Conservation (phyloP, 2,888 invertebrate genomes). For the Apotomis betuletana region DNA sequence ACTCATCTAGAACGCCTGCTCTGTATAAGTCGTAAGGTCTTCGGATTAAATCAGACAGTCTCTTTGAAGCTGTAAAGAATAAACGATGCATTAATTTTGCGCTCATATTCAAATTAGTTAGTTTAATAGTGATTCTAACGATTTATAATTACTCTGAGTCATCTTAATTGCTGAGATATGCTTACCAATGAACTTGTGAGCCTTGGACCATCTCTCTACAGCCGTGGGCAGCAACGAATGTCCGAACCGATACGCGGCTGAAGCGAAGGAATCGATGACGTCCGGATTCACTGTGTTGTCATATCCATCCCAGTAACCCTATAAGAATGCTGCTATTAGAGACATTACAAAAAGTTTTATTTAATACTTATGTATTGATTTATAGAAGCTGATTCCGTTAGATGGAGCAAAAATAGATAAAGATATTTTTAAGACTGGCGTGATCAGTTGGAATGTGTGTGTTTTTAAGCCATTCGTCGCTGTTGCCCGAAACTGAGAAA, state of each 20-base stretch:
- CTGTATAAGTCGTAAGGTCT: conserved; percentile 95
- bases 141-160: neutral
- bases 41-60: conserved; percentile 93
- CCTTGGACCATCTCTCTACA: conserved; percentile 97
- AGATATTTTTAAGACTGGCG: no score
- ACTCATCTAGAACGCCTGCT: conserved; percentile 95
- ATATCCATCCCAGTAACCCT: conserved; percentile 93
- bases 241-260: conserved; percentile 96
- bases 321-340: conserved; percentile 46
- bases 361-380: no score
- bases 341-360: neutral
- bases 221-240: conserved; percentile 95
- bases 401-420: no score
- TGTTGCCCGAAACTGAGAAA: neutral
- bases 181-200: conserved; percentile 95
- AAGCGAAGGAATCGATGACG: conserved; percentile 94
- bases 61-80: conserved; percentile 89
- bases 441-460: no score
- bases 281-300: conserved; percentile 93
- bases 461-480: no score
- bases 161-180: conserved; percentile 1
- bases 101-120: conserved; percentile 1
- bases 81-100: conserved; percentile 23
- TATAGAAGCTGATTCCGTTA: no score
- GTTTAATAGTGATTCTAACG: neutral